Base-by-base conservation (phyloP, 2,113 vertebrate species). In the Triplophysa tibetana region DNA sequence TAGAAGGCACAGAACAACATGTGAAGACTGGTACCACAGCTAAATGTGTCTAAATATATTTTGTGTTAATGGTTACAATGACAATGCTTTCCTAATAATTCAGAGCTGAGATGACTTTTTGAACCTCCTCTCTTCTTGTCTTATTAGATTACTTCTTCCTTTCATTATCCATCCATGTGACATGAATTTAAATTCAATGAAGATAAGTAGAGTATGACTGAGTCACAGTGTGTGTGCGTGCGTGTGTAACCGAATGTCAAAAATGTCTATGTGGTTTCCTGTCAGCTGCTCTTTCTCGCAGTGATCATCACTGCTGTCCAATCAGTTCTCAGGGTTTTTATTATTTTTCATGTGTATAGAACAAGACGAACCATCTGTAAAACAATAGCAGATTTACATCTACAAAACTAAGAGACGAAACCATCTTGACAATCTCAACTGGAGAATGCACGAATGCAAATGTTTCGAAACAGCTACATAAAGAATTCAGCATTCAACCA, bases 261-360 rank as follows among this genome's bases (percentile, higher is more conserved):
- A 29, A 29, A 65, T 50, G 66, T 79, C 82, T 78, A 74, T 70
- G 43, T 81, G 62, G 66, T 83, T 87, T 86, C 86, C 89, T 87
- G 86, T 84, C 85, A 86, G 87, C 88, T 86, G 86, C 58, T 75
- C 67, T 83, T 81, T 79, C 80, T 81, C 48, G 26, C 76, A 81
- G 26, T 61, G 8, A 56, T 38, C 64, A 78, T 68, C 48, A 82
- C n/a, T 21, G 8, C 19, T 58, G 19, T 58, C 54, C 54, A 54
- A 61, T 19, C 29, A 68, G 67, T 21, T 58, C 54, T n/a, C 19
- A n/a, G 54, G 16, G 19, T 10, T 58, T 8, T 19, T n/a, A 6
- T 13, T 14, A 26, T 48, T 38, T 69, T 21, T 60, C 54, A 14
- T 48, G 24, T 10, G 2, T 56, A 29, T 33, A 29, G 24, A 54